A percentile compares a stretch with the other conserved stretches of the same genome.
phyloP scores from a whole-genome alignment of 2,113 vertebrate species.

The Pionites leucogaster region DNA sequence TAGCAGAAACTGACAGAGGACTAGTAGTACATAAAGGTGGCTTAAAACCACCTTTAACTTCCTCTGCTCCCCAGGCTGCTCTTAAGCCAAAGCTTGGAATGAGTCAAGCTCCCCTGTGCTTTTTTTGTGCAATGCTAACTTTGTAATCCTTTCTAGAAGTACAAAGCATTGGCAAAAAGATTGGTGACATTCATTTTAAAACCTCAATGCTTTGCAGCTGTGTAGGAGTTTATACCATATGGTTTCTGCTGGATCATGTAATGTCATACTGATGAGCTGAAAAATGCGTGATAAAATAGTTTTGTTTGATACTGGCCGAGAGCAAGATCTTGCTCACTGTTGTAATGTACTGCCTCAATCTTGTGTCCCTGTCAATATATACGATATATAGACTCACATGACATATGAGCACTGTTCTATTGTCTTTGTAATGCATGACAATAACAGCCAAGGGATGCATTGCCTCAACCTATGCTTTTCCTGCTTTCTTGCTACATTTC shows the following conservation, averaged over 20 bases:
- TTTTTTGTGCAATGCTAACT: neutral
- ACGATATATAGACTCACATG: neutral
- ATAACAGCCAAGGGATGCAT: neutral
- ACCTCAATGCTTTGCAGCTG: neutral
- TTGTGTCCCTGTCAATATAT: neutral
- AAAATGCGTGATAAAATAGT: neutral
- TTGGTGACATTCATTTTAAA: constrained; percentile 19
- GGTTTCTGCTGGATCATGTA: constrained; percentile 23
- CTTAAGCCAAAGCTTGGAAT: neutral
- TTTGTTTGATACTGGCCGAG: neutral
- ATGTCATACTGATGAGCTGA: neutral
- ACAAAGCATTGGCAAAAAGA: neutral
- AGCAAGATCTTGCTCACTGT: neutral
- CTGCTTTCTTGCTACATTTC: neutral
- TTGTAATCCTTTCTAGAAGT: neutral
- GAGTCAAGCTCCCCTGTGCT: neutral
- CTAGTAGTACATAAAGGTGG: neutral
- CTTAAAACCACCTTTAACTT: neutral
- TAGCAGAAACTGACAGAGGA: neutral
- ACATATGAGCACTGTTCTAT: neutral
- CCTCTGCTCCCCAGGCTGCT: neutral
- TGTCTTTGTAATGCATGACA: neutral
- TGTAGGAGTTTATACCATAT: neutral
- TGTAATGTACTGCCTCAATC: neutral
- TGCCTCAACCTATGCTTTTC: neutral